Conservation (phyloP, 2,113 vertebrate species). For the Apodemus speciosus region DNA sequence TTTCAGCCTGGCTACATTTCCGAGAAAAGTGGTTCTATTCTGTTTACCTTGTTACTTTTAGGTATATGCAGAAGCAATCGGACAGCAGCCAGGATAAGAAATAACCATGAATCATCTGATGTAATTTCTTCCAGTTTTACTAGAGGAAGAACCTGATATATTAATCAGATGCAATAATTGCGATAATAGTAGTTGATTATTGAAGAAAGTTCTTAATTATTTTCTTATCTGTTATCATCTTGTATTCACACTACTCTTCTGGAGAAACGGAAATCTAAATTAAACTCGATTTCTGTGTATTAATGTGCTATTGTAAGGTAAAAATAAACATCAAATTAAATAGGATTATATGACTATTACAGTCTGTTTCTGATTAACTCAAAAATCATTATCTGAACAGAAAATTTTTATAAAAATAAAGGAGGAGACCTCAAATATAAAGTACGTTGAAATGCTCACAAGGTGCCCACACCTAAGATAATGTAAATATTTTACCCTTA, state of each 20-base stretch:
- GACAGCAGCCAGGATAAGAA: slow-evolving; percentile 7
- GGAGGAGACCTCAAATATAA: neutral
- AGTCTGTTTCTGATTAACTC: neutral
- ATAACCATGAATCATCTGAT: neutral
- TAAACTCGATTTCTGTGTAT: neutral
- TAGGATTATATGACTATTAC: neutral
- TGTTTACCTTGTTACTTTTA: slow-evolving; percentile 61
- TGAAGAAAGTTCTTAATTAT: neutral
- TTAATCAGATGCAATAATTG: slow-evolving; percentile 28
- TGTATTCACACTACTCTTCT: neutral
- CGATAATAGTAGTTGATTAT: neutral
- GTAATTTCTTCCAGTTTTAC: neutral
- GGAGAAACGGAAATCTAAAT: neutral
- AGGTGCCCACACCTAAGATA: neutral
- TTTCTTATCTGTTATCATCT: neutral
- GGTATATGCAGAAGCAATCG: slow-evolving; percentile 49
- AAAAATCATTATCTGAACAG: neutral
- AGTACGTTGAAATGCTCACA: neutral
- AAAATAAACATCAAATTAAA: slow-evolving; percentile 50
- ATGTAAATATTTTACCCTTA: neutral
- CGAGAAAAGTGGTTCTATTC: slow-evolving; percentile 60
- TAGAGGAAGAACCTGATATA: neutral
- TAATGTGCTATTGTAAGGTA: neutral
- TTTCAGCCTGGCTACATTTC: slow-evolving; percentile 74
- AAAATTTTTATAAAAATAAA: neutral